phyloP scores from a whole-genome alignment of 2,888 invertebrate genomes.

The Brachypterus glaber region DNA sequence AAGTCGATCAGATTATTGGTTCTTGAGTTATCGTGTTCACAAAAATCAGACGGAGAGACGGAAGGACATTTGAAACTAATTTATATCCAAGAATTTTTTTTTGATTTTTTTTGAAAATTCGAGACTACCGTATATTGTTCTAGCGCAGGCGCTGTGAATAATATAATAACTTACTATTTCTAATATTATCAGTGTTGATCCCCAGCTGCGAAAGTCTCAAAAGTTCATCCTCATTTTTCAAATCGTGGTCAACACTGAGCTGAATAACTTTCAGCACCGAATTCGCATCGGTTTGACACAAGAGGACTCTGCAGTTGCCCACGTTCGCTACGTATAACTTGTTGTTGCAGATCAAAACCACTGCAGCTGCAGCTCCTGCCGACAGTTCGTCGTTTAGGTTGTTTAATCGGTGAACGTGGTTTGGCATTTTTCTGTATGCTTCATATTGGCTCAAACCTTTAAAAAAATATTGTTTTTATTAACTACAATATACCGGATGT shows the following conservation, averaged over 20 bases:
- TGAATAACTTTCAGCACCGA: conserved; percentile 70
- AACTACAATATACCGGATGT: too few species aligned
- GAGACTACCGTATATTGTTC: too few species aligned
- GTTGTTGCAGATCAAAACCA: conserved; percentile 67
- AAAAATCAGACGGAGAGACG: too few species aligned
- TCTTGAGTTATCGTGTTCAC: too few species aligned
- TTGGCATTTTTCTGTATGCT: conserved; percentile 44
- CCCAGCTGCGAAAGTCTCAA: conserved; percentile 66
- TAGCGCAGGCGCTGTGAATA: too few species aligned
- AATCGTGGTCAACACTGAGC: conserved; percentile 74
- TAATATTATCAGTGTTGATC: conserved; percentile 58
- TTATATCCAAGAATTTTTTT: too few species aligned
- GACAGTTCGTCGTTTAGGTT: conserved; percentile 67
- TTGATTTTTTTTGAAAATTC: too few species aligned
- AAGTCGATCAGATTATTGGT: too few species aligned
- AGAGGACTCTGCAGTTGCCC: conserved; percentile 60
- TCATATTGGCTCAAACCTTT: conserved; percentile 55
- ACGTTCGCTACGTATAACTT: conserved; percentile 83
- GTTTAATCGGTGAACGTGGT: conserved; percentile 53
- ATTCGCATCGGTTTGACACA: conserved; percentile 70
- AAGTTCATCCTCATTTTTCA: conserved; percentile 77
- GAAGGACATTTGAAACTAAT: too few species aligned
- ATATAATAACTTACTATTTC: conserved; percentile 45
- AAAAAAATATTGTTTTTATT: background rate
- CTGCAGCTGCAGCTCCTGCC: conserved; percentile 74